Percentiles rank a stretch among this genome's conserved stretches.
phyloP scores from a whole-genome alignment of 2,797 vertebrate species.

The Chelidonichthys spinosus region DNA sequence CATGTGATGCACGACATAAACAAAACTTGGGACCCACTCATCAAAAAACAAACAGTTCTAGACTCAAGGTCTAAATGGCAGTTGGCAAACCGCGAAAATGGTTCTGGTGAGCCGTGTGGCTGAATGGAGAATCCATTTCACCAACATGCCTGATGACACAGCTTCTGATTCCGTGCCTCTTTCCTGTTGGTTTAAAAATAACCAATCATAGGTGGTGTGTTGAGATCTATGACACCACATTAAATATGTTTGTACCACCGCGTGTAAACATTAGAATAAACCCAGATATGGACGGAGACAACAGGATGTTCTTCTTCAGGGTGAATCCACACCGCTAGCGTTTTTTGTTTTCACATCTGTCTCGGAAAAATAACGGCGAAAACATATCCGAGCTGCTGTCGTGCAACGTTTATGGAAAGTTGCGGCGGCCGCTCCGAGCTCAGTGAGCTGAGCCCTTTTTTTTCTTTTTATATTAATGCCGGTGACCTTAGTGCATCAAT shows the following conservation, averaged over 20 bases:
- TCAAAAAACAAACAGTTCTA: not conserved
- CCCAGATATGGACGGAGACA: not conserved
- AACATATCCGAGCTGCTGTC: not conserved
- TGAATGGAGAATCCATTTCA: constrained; percentile 28
- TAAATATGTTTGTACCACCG: not conserved
- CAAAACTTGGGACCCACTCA: not conserved
- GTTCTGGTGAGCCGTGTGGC: constrained; percentile 29
- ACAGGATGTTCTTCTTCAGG: not conserved
- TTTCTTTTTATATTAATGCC: not conserved
- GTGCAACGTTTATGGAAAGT: not conserved
- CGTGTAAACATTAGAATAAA: constrained; percentile 3
- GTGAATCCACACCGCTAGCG: not conserved
- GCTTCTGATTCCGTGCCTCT: constrained; percentile 6
- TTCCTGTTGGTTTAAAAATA: constrained; percentile 12
- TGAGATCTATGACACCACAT: not conserved
- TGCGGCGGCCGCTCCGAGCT: too few species aligned
- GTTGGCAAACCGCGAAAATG: constrained; percentile 35
- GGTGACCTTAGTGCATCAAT: not conserved
- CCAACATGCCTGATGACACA: constrained; percentile 16
- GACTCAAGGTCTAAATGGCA: constrained; percentile 10
- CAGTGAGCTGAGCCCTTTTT: not conserved
- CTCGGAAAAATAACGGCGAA: not conserved
- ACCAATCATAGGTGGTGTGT: not conserved
- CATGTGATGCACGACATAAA: not conserved
- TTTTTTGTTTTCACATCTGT: not conserved